Percentiles rank a stretch among this genome's conserved stretches.
Evolutionary conservation across 2,797 vertebrate species (phyloP).

Genomic region (Zenarchopterus dispar): DNA sequence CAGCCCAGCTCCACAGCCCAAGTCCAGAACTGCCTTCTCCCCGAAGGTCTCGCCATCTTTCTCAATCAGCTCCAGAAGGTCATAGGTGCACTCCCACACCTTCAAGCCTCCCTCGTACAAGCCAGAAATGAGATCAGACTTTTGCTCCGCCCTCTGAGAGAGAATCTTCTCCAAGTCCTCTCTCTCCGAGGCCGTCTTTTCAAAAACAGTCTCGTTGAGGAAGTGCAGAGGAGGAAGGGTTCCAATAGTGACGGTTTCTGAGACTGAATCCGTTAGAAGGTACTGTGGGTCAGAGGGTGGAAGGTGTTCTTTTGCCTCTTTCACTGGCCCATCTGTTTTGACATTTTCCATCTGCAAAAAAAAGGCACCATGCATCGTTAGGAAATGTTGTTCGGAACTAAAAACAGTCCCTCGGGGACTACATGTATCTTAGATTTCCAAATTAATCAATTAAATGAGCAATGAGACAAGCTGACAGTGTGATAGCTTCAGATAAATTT

Average conservation of each 20-base stretch:
- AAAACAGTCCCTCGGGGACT: neutral
- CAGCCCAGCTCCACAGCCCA: conserved; percentile 94
- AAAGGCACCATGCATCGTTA: conserved; percentile 20
- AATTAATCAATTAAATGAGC: neutral
- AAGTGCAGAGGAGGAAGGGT: conserved; percentile 79
- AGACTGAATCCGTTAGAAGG: conserved; percentile 69
- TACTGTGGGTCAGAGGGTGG: conserved; percentile 54
- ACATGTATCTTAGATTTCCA: neutral
- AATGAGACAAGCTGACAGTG: neutral
- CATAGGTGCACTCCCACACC: conserved; percentile 98
- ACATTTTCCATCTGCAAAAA: conserved; percentile 48
- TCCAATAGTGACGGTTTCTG: conserved; percentile 79
- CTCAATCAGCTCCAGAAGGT: conserved; percentile 87
- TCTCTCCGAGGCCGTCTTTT: conserved; percentile 75
- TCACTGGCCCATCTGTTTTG: conserved; percentile 49
- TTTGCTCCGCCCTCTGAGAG: conserved; percentile 80
- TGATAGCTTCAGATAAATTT: neutral
- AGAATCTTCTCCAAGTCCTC: conserved; percentile 85
- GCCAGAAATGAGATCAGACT: conserved; percentile 93
- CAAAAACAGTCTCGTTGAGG: conserved; percentile 83
- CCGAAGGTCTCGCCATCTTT: conserved; percentile 81
- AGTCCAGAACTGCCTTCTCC: conserved; percentile 88
- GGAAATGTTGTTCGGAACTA: conserved; percentile 2
- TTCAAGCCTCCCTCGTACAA: conserved; percentile 97
- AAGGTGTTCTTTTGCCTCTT: conserved; percentile 78